Base-by-base conservation (phyloP, 2,113 vertebrate genomes). In the Aviceda subcristata region DNA sequence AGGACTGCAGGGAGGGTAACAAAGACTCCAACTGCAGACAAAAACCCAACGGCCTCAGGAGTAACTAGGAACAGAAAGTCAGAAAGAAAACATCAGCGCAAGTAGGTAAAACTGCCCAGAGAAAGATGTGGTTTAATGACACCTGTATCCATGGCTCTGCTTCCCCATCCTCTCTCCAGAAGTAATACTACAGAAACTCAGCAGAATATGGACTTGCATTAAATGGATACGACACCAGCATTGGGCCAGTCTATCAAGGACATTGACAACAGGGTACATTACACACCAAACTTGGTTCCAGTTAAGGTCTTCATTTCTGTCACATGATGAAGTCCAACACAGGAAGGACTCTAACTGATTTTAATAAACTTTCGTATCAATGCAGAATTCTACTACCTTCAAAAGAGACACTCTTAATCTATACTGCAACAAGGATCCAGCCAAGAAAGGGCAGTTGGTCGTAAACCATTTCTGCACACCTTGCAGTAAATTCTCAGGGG, bases 1-100 rank as follows among this genome's bases (percentile, higher is more conserved):
- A 99, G 98, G 76, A 99, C 93, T 15, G 98, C 98, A 95, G 99
- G 96, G 39, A 99, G 96, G 69, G 99, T 96, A 66, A 99, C 94
- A 86, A 99, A 99, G 92, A 98, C 97, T 59, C 98, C 98, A 83
- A 98, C 96, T 1, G 98, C 98, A 23, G 98, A 99, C 74, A 99
- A 98, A 98, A 99, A 98, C 39, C 97, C 98, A 71, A 98, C 29
- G 5, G 99, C 97, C 96, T 99, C 98, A 19, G 98, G 98, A 77
- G 97, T 98, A 97, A 99, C 99, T 99, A 97, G 63, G 34, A 84
- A 94, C 15, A 96, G 46, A 91, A 86, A 94, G 30, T 94, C 39
- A 89, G 23, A 77, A 80, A 93, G 50, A 90, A 95, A 72, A 67
- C 20, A 59, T 89, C 12, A 92, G n/a, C 30, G 13, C 27, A 69